A percentile compares a stretch with the other conserved stretches of the same genome.
These are phyloP conservation scores for Phyllostomus hastatus DNA, from an alignment of 2,113 vertebrate genomes.

Conservation along the genomic window DNA sequence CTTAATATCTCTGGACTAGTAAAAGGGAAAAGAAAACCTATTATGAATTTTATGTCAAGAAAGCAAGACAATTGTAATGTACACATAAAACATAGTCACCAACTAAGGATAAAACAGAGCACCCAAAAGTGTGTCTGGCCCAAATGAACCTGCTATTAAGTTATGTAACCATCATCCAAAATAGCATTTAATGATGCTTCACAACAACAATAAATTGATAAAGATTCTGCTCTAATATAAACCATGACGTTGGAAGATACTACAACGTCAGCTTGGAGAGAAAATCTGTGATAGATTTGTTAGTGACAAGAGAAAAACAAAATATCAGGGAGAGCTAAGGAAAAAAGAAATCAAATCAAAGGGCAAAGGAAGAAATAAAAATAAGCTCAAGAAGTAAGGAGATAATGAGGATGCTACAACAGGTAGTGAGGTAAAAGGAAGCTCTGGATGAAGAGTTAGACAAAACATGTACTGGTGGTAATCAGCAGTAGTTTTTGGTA, in stretches of 20 bases:
- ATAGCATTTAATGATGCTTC: background rate
- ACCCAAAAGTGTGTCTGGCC: background rate
- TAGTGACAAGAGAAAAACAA: background rate
- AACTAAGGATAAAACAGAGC: background rate
- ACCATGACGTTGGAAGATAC: background rate
- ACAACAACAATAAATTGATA: background rate
- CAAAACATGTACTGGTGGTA: background rate
- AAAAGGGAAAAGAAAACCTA: conserved; percentile 50
- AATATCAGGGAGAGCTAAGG: background rate
- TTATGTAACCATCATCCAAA: background rate
- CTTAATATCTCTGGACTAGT: conserved; percentile 86
- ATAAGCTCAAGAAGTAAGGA: background rate
- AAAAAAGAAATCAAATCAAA: background rate
- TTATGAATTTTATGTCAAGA: conserved; percentile 1
- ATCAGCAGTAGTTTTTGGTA: background rate
- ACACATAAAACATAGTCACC: background rate
- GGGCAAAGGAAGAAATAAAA: conserved; percentile 10
- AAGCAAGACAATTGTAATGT: background rate
- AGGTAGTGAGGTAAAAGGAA: background rate
- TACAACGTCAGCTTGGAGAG: background rate
- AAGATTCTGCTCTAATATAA: background rate
- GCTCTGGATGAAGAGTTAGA: background rate
- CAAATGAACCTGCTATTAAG: background rate
- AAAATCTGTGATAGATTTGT: background rate
- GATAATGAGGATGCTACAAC: background rate